phyloP scores from a whole-genome alignment of 2,888 invertebrate genomes.

The Sinhomidia bicolor region DNA sequence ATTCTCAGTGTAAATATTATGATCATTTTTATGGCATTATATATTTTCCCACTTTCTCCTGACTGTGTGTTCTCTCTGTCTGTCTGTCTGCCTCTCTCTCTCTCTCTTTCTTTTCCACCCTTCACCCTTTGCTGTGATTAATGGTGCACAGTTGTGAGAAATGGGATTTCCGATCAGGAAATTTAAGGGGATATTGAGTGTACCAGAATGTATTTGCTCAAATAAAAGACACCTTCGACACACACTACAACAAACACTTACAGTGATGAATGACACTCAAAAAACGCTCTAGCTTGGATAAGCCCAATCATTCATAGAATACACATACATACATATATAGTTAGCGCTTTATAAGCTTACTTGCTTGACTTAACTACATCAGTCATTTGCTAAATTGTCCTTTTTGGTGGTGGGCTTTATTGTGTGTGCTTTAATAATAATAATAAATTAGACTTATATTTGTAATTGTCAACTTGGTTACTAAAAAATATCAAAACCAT shows the following conservation, averaged over 20 bases:
- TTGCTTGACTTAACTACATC: too few relatives aligned
- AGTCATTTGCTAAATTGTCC: too few relatives aligned
- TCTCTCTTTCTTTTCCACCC: background rate
- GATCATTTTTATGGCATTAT: constrained; percentile 39
- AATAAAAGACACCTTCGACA: background rate
- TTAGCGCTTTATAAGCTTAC: background rate
- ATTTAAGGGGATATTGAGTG: constrained; percentile 51
- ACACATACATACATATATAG: too few relatives aligned
- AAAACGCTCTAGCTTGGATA: background rate
- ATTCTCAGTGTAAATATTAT: constrained; percentile 24
- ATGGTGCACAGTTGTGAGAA: constrained; percentile 63
- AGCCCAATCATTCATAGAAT: background rate
- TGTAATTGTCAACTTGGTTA: too few relatives aligned
- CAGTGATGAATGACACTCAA: constrained; percentile 16
- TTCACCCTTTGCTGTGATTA: constrained; percentile 52
- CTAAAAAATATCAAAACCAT: too few relatives aligned
- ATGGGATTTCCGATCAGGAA: constrained; percentile 66
- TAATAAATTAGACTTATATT: too few relatives aligned
- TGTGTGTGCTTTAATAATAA: too few relatives aligned
- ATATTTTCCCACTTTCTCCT: background rate
- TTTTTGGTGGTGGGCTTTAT: too few relatives aligned
- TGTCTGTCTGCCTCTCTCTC: background rate
- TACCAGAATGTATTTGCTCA: background rate
- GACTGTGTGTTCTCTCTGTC: background rate
- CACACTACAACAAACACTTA: background rate